Evolutionary conservation across 92 coral and sea anemone species (phyloP).

Genomic region (Chrysogorgia sp.): DNA sequence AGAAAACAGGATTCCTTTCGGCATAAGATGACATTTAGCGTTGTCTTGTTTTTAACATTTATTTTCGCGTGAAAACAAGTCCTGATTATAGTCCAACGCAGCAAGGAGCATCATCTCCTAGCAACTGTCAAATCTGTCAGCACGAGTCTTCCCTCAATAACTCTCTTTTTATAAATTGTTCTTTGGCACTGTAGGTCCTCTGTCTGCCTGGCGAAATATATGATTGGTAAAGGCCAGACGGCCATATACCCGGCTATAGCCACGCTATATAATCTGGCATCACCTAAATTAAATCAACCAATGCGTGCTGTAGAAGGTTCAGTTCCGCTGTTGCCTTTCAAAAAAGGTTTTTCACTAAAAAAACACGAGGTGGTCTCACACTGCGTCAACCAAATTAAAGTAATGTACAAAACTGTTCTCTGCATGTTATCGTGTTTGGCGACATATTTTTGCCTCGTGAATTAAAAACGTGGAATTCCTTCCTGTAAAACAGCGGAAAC

Average conservation of each 20-base stretch:
- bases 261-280: no score
- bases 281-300: background rate
- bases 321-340: no score
- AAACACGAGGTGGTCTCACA: no score
- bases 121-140: constrained; percentile 40
- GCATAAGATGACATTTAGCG: no score
- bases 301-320: background rate
- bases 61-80: background rate
- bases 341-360: no score
- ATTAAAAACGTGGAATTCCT: no score
- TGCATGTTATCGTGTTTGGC: no score
- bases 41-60: no score
- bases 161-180: constrained; percentile 37
- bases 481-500: background rate
- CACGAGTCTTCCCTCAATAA: constrained; percentile 8
- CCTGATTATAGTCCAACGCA: constrained; percentile 1
- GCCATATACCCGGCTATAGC: no score
- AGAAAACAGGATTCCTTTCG: no score
- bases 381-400: background rate
- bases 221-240: no score
- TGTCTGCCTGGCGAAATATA: constrained; percentile 17
- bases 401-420: constrained; percentile 23
- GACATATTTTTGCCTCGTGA: background rate
- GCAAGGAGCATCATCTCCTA: background rate
- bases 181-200: constrained; percentile 27